Evolutionary conservation across 2,888 invertebrate species (phyloP), one percentile per base, ranked within the genome.

Genomic region (Lysandra bellargus): DNA sequence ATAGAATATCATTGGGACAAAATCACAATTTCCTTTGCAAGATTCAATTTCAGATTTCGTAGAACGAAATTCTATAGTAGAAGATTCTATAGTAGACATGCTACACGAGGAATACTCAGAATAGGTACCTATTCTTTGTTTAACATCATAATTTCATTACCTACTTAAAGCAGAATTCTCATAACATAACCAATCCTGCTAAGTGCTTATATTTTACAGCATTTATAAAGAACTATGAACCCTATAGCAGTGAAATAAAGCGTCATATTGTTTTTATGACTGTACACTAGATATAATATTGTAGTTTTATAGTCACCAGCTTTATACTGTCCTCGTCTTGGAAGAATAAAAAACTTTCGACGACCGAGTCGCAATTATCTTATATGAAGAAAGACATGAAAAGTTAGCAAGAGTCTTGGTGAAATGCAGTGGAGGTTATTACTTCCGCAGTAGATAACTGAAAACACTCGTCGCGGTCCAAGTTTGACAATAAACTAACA

Each of bases 401-500:
- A 69, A 69, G 64, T 30, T 69, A 61, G 23, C 30, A 7, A 69
- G 64, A 33, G 9, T 64, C 33, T 33, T 69, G 37, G 33, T 69
- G 69, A 69, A 69, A 37, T 69, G 33, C 33, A 69, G 33, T 14
- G 33, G 12, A 12, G 33, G 69, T 69, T 69, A 69, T 69, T 69
- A 33, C 69, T 69, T 69, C 33, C 33, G 33, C 33, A 37, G 33
- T 33, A 69, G 5, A 33, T 33, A 69, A 69, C 33, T 14, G 33
- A 37, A 12, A 33, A 69, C 69, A 61, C 33, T 37, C 69, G 33
- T 69, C 69, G 69, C 12, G 4, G 69, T 37, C 69, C 69, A 69
- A 69, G 69, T 69, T 33, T 69, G 14, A 69, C 69, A 69, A 69
- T 37, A 69, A 69, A 69, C 33, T 69, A 37, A 30, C 30, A 64